Evolutionary conservation across 92 coral and sea anemone genomes (phyloP).

Genomic region (Chrysogorgia sp.): DNA sequence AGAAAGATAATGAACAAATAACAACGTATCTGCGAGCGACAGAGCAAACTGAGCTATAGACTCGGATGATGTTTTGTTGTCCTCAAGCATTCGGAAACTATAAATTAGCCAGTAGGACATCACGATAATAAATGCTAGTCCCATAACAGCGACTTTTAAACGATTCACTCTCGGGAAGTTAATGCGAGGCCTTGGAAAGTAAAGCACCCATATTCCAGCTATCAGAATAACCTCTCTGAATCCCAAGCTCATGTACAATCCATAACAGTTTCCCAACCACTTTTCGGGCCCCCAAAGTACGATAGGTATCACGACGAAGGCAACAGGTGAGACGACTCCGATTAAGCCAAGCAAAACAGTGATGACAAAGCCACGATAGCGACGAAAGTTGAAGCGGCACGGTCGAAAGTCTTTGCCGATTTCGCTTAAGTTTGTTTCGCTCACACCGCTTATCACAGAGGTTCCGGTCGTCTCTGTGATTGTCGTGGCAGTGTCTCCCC

Average conservation of each 20-base stretch:
- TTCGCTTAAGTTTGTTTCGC: slow-evolving; percentile 91
- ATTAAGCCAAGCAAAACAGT: slow-evolving; percentile 71
- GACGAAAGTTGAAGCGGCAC: slow-evolving; percentile 68
- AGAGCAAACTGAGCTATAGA: slow-evolving; percentile 76
- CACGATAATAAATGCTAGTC: slow-evolving; percentile 76
- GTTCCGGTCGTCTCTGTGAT: slow-evolving; percentile 95
- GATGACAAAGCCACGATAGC: slow-evolving; percentile 76
- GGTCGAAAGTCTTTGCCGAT: slow-evolving; percentile 76
- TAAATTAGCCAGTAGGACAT: slow-evolving; percentile 96
- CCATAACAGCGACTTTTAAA: slow-evolving; percentile 81
- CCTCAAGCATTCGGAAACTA: slow-evolving; percentile 75
- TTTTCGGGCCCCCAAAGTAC: slow-evolving; percentile 73
- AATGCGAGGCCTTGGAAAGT: slow-evolving; percentile 90
- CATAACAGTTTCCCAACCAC: slow-evolving; percentile 86
- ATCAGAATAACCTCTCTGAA: slow-evolving; percentile 83
- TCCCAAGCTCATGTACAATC: slow-evolving; percentile 86
- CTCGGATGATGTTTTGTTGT: slow-evolving; percentile 46
- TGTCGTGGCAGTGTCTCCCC: slow-evolving; percentile 99
- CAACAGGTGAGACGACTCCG: slow-evolving; percentile 81
- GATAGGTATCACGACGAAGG: slow-evolving; percentile 84
- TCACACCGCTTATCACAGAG: slow-evolving; percentile 83
- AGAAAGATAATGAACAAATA: slow-evolving; percentile 88
- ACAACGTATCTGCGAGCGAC: slow-evolving; percentile 78
- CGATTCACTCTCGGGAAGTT: slow-evolving; percentile 88
- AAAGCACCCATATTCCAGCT: slow-evolving; percentile 96